phyloP scores from a whole-genome alignment of 2,113 vertebrate genomes.

The Scatophagus argus region DNA sequence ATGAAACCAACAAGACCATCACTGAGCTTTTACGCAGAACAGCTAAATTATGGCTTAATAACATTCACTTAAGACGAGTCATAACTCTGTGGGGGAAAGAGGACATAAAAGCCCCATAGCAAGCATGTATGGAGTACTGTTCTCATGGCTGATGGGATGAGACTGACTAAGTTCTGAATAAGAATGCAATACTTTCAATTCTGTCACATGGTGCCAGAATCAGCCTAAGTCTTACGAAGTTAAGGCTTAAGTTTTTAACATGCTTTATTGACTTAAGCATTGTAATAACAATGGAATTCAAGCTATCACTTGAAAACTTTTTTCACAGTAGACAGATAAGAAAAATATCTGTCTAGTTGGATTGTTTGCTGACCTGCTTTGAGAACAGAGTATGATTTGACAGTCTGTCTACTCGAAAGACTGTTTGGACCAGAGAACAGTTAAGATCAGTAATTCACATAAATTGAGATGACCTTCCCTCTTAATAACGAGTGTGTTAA shows the following conservation, averaged over 20 bases:
- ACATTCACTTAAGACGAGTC: not conserved
- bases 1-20: constrained; percentile 3
- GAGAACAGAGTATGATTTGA: no score
- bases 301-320: no score
- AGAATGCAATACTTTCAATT: not conserved
- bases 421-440: no score
- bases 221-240: not conserved
- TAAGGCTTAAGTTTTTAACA: not conserved
- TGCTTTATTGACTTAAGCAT: no score
- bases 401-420: no score
- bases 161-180: not conserved
- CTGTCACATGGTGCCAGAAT: not conserved
- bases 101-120: not conserved
- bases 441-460: no score
- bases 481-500: no score
- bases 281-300: not conserved
- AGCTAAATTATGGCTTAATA: constrained; percentile 23
- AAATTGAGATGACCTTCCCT: no score
- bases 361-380: no score
- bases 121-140: not conserved
- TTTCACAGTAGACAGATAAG: no score
- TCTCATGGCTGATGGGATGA: not conserved
- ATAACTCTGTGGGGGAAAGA: not conserved
- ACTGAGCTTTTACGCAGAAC: not conserved
- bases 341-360: no score